These are phyloP conservation scores for Tineola bisselliella DNA, from an alignment of 2,888 invertebrate genomes.

Conservation along the genomic window DNA sequence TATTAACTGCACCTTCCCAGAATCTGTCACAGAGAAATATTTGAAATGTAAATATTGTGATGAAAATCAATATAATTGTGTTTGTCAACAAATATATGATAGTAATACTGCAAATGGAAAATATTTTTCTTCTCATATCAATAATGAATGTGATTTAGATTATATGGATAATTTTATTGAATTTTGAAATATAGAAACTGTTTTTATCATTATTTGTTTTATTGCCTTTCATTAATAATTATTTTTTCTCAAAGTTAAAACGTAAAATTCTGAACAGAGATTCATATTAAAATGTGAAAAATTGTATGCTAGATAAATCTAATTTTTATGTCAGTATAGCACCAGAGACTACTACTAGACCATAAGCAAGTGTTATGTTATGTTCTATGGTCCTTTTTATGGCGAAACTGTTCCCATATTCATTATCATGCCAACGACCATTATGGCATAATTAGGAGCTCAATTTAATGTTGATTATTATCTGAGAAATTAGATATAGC, in stretches of 20 bases:
- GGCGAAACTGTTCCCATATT: too few species aligned
- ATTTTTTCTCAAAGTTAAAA: too few species aligned
- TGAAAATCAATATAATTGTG: slow-evolving; percentile 47
- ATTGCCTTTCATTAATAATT: too few species aligned
- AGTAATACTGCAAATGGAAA: slow-evolving; percentile 35
- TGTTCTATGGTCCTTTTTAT: too few species aligned
- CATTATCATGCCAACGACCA: not conserved
- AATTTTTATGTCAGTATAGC: too few species aligned
- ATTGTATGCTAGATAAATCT: too few species aligned
- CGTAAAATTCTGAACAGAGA: too few species aligned
- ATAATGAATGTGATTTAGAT: slow-evolving; percentile 38
- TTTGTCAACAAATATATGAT: slow-evolving; percentile 41
- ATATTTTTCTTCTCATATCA: slow-evolving; percentile 43
- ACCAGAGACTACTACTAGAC: too few species aligned
- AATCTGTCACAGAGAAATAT: slow-evolving; percentile 49
- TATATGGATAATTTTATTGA: slow-evolving; percentile 48
- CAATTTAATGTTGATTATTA: not conserved
- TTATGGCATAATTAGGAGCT: not conserved
- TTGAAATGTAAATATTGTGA: slow-evolving; percentile 51
- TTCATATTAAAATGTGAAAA: too few species aligned
- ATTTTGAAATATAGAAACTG: slow-evolving; percentile 1
- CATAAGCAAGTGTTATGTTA: too few species aligned
- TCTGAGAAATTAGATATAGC: not conserved
- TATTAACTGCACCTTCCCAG: slow-evolving; percentile 43
- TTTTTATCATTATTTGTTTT: too few species aligned